Conservation (phyloP, 37 sponge, comb jelly and placozoan species). For the Bolinopsis microptera region DNA sequence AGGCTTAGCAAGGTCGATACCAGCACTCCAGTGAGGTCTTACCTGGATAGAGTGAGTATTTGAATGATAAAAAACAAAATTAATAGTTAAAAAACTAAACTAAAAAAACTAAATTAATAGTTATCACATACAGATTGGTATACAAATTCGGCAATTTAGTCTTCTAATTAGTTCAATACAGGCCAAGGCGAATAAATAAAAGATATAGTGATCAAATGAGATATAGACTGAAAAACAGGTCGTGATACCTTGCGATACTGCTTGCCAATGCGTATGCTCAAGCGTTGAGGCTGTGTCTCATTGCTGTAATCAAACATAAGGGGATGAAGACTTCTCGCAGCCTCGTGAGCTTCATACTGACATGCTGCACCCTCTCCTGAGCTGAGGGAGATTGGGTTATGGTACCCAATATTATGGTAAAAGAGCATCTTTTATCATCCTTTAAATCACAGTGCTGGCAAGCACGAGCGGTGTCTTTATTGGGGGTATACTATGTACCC, state of each 20-base stretch:
- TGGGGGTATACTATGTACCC: too few relatives aligned
- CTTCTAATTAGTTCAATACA: too few relatives aligned
- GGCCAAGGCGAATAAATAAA: too few relatives aligned
- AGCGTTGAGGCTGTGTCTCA: neutral
- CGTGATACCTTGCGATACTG: neutral
- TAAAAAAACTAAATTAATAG: neutral
- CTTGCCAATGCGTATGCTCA: slow-evolving; percentile 21
- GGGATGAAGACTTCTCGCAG: neutral
- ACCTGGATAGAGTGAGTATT: neutral
- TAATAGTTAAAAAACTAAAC: neutral
- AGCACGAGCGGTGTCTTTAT: too few relatives aligned
- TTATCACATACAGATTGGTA: neutral
- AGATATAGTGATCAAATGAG: neutral
- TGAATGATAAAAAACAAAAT: neutral
- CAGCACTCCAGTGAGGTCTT: slow-evolving; percentile 1
- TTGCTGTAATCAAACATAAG: slow-evolving; percentile 7
- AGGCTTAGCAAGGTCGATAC: neutral
- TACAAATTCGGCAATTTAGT: too few relatives aligned
- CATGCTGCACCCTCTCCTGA: neutral
- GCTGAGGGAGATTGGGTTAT: neutral
- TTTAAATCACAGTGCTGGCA: too few relatives aligned
- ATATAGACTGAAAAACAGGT: neutral
- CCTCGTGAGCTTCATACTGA: neutral
- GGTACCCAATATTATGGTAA: neutral
- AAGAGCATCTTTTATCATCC: neutral